Conservation (phyloP, 2,797 vertebrate species). For the Cyprinodon diabolis region DNA sequence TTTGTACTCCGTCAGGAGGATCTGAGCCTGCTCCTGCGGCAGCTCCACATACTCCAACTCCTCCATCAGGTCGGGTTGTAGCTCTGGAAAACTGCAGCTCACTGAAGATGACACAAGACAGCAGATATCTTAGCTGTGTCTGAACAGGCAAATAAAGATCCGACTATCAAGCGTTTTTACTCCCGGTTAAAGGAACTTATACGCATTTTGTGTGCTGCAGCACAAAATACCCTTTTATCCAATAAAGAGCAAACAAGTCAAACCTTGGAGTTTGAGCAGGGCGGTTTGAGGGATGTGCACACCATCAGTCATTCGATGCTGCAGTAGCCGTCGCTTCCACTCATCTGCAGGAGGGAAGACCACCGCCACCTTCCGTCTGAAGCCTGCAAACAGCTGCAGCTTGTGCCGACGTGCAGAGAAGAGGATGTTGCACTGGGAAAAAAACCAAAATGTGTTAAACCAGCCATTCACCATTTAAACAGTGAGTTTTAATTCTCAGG, state of each 20-base stretch:
- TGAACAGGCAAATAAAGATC: not conserved
- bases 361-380: conserved; percentile 82
- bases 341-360: conserved; percentile 85
- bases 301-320: conserved; percentile 72
- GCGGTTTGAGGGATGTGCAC: conserved; percentile 85
- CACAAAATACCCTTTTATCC: not conserved
- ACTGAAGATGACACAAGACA: conserved; percentile 66
- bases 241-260: not conserved
- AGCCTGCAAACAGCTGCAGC: conserved; percentile 85
- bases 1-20: conserved; percentile 84
- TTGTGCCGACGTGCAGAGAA: conserved; percentile 89
- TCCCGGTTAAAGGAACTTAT: too few species aligned
- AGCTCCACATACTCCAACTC: conserved; percentile 87
- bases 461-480: not conserved
- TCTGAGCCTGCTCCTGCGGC: conserved; percentile 80
- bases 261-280: conserved; percentile 92
- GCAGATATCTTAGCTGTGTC: not conserved
- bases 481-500: not conserved
- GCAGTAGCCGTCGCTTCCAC: conserved; percentile 84
- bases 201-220: not conserved
- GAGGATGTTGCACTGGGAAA: conserved; percentile 86
- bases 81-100: conserved; percentile 89
- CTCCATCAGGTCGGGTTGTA: conserved; percentile 82
- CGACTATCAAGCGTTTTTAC: not conserved
- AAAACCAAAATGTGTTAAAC: not conserved